A percentile compares a stretch with the other conserved stretches of the same genome.
Conservation (phyloP, 2,888 invertebrate genomes). For the Drosophila greeni region DNA sequence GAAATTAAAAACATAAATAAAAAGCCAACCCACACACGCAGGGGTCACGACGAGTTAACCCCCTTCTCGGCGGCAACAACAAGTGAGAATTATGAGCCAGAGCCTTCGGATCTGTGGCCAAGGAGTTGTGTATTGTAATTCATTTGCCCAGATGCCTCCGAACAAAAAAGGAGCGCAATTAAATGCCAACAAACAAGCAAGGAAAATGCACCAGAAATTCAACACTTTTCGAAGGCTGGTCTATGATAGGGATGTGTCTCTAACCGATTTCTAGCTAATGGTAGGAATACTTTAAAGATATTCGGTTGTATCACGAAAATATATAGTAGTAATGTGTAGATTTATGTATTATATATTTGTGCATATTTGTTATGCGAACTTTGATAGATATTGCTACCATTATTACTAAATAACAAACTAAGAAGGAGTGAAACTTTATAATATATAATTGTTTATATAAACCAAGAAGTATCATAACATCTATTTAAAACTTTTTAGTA, state of each 20-base stretch:
- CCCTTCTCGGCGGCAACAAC: slow-evolving; percentile 23
- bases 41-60: slow-evolving; percentile 24
- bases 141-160: slow-evolving; percentile 49
- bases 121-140: slow-evolving; percentile 66
- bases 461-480: no score
- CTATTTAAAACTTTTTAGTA: not conserved
- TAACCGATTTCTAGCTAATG: not conserved
- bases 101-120: slow-evolving; percentile 48
- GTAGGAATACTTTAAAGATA: no score
- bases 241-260: not conserved
- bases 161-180: slow-evolving; percentile 50
- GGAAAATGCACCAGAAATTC: slow-evolving; percentile 70
- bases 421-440: no score
- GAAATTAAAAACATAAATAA: slow-evolving; percentile 74
- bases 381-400: no score
- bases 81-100: slow-evolving; percentile 63
- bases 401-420: no score
- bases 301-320: not conserved
- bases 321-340: not conserved
- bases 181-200: slow-evolving; percentile 56
- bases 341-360: no score
- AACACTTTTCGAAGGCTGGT: slow-evolving; percentile 54
- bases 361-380: no score
- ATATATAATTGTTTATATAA: no score
- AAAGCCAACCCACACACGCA: slow-evolving; percentile 44